Conservation (phyloP, 2,888 invertebrate species). For the Ectemnius cavifrons region DNA sequence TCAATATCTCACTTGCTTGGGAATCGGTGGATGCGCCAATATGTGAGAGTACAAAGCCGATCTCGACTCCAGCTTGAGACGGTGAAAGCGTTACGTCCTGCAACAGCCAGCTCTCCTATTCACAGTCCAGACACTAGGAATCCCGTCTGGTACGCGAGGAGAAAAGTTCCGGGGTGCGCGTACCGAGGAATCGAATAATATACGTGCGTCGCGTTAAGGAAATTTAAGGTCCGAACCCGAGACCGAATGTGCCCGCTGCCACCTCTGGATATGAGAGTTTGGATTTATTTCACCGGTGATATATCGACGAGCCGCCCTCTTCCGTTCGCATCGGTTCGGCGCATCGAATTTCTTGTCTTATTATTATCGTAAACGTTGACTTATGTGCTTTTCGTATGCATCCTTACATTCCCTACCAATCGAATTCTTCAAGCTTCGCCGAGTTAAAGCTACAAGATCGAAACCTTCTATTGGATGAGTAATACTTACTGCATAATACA, state of each 20-base stretch:
- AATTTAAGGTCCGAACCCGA: constrained; percentile 66
- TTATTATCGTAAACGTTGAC: not conserved
- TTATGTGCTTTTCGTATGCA: constrained; percentile 1
- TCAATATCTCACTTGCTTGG: constrained; percentile 57
- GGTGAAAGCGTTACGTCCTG: too few relatives aligned
- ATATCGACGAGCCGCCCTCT: constrained; percentile 55
- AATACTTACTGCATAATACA: not conserved
- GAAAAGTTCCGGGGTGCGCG: constrained; percentile 36
- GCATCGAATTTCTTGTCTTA: not conserved
- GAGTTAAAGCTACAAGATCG: not conserved
- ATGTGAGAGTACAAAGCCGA: constrained; percentile 44
- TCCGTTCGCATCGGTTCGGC: constrained; percentile 6
- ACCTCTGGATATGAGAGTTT: constrained; percentile 70
- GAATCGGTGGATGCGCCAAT: constrained; percentile 45
- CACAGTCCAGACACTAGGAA: constrained; percentile 10
- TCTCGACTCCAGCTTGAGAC: constrained; percentile 34
- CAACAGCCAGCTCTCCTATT: too few relatives aligned
- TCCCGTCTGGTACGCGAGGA: constrained; percentile 15
- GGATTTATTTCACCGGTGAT: constrained; percentile 67
- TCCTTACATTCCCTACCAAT: not conserved
- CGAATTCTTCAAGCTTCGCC: not conserved
- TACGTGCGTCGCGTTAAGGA: constrained; percentile 69
- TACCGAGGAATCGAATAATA: constrained; percentile 60
- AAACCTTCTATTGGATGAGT: not conserved
- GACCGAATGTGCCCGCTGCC: constrained; percentile 39